Evolutionary conservation across 2,113 vertebrate species (phyloP).

Genomic region (Megaceryle torquata): DNA sequence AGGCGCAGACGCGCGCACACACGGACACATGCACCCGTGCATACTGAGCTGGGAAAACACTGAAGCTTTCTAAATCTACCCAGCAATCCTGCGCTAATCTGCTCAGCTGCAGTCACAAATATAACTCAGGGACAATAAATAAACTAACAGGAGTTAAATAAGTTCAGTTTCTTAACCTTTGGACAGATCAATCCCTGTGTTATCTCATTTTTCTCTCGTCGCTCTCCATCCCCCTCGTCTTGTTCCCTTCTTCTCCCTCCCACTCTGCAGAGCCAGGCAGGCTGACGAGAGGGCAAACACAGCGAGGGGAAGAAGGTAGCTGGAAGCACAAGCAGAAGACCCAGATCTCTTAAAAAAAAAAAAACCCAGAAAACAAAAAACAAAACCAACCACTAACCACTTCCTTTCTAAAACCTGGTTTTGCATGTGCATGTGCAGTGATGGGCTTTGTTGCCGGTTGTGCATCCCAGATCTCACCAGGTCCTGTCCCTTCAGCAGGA

Average conservation of each 20-base stretch:
- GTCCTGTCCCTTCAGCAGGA: not conserved
- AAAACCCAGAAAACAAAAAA: not conserved
- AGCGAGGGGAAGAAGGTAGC: not conserved
- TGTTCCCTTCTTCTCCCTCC: not conserved
- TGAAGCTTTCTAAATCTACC: not conserved
- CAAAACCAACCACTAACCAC: not conserved
- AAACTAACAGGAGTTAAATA: not conserved
- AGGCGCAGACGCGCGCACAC: not conserved
- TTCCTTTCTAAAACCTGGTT: not conserved
- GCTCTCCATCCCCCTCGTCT: not conserved
- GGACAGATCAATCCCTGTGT: not conserved
- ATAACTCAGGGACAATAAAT: slow-evolving; percentile 36
- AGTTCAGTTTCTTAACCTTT: slow-evolving; percentile 36
- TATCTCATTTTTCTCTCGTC: not conserved
- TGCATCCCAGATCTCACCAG: not conserved
- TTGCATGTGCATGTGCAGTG: not conserved
- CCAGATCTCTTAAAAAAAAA: not conserved
- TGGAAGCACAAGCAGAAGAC: not conserved
- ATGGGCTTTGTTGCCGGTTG: accelerated
- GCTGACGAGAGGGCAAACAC: not conserved
- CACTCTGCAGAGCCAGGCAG: accelerated
- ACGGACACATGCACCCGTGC: not conserved
- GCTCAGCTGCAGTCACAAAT: not conserved
- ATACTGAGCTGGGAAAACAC: not conserved
- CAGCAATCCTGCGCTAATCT: not conserved